A percentile compares a stretch with the other conserved stretches of the same genome.
Conservation (phyloP, 2,888 invertebrate genomes). For the Dermolepida albohirtum region DNA sequence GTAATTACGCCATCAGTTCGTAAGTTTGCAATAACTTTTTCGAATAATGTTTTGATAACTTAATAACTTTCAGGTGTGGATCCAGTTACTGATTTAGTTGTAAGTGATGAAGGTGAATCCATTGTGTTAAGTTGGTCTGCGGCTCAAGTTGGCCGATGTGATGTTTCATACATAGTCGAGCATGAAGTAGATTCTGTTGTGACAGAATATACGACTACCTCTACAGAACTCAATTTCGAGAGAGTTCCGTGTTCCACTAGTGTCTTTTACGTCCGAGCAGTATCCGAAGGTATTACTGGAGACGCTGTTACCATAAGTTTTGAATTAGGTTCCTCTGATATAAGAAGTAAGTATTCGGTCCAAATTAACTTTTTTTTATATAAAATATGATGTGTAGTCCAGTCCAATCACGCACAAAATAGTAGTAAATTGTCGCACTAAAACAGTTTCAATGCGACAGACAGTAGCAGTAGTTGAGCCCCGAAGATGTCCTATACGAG, state of each 20-base stretch:
- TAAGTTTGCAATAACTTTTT: conserved; percentile 4
- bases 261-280: conserved; percentile 4
- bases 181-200: neutral
- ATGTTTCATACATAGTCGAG: conserved; percentile 2
- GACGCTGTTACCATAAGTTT: neutral
- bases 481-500: too few species aligned
- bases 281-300: conserved; percentile 3
- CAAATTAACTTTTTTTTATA: neutral
- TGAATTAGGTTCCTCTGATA: conserved; percentile 21
- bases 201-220: neutral
- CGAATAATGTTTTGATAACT: neutral
- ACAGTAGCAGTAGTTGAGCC: too few species aligned
- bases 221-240: neutral
- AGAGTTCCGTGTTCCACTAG: conserved; percentile 34
- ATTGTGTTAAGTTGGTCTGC: conserved; percentile 5
- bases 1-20: conserved; percentile 14
- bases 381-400: neutral
- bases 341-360: conserved; percentile 7
- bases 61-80: neutral
- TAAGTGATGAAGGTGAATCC: conserved; percentile 8
- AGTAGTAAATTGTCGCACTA: too few species aligned
- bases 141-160: conserved; percentile 9
- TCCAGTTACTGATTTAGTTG: neutral
- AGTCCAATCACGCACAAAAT: too few species aligned
- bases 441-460: too few species aligned